These are phyloP conservation scores for Leucoraja ocellata DNA, from an alignment of 2,797 vertebrate genomes.

Conservation along the genomic window DNA sequence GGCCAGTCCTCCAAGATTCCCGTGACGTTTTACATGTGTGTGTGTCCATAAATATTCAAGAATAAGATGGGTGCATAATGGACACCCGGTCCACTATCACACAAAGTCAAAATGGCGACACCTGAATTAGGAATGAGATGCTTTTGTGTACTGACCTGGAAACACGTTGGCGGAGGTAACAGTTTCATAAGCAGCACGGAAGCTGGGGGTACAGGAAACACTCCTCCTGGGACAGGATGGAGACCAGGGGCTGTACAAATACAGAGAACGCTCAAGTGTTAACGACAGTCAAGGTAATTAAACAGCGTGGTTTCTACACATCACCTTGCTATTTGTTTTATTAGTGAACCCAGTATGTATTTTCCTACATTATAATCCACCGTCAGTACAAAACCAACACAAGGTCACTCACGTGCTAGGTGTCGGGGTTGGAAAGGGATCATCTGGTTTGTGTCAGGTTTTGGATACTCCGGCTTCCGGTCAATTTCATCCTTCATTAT, in stretches of 20 bases:
- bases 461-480: slow-evolving; percentile 93
- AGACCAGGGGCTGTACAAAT: slow-evolving; percentile 77
- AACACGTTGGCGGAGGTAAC: slow-evolving; percentile 87
- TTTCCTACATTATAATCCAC: not conserved
- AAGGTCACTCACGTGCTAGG: slow-evolving; percentile 74
- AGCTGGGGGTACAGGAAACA: slow-evolving; percentile 92
- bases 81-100: not conserved
- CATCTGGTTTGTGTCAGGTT: slow-evolving; percentile 97
- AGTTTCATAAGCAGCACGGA: slow-evolving; percentile 95
- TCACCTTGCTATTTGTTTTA: not conserved
- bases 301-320: not conserved
- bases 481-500: slow-evolving; percentile 87
- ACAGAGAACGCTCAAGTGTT: slow-evolving; percentile 31
- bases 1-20: no score
- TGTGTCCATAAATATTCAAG: no score
- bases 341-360: not conserved
- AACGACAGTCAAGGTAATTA: not conserved
- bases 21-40: not conserved
- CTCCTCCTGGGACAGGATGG: slow-evolving; percentile 92
- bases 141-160: slow-evolving; percentile 66
- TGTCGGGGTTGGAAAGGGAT: slow-evolving; percentile 96
- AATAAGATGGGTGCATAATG: not conserved
- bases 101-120: not conserved
- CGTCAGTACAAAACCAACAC: not conserved
- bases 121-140: not conserved